phyloP scores from a whole-genome alignment of 2,797 vertebrate species.

The Bradypodion pumilum region DNA sequence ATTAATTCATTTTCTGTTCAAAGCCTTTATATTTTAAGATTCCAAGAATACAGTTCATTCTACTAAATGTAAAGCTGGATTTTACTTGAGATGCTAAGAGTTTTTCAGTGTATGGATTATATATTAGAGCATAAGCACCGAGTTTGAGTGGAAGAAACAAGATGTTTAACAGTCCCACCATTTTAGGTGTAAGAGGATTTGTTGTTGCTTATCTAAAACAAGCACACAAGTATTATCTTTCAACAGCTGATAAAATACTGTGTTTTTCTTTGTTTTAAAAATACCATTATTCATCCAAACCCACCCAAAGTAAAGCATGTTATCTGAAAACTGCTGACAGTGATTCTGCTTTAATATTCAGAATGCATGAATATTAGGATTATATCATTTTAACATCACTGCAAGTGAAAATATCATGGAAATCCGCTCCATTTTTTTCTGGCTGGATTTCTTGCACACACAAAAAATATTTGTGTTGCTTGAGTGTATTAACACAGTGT shows the following conservation, averaged over 20 bases:
- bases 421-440: constrained; percentile 13
- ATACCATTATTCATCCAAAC: constrained; percentile 35
- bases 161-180: constrained; percentile 45
- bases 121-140: constrained; percentile 34
- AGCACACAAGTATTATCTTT: constrained; percentile 39
- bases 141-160: constrained; percentile 51
- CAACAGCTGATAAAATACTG: constrained; percentile 36
- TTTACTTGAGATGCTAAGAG: constrained; percentile 49
- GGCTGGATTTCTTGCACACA: constrained; percentile 6
- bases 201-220: constrained; percentile 45
- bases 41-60: constrained; percentile 40
- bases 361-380: constrained; percentile 35
- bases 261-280: constrained; percentile 47
- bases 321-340: constrained; percentile 28
- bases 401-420: constrained; percentile 7
- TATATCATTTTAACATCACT: constrained; percentile 32
- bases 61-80: constrained; percentile 33
- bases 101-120: constrained; percentile 48
- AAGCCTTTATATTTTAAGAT: not conserved
- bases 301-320: constrained; percentile 34
- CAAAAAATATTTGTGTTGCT: not conserved
- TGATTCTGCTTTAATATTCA: constrained; percentile 7
- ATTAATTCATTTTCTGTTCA: not conserved
- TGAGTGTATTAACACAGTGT: not conserved
- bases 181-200: constrained; percentile 63